Conservation (phyloP, 37 sponge, comb jelly and placozoan genomes). For the Spongilla lacustris region DNA sequence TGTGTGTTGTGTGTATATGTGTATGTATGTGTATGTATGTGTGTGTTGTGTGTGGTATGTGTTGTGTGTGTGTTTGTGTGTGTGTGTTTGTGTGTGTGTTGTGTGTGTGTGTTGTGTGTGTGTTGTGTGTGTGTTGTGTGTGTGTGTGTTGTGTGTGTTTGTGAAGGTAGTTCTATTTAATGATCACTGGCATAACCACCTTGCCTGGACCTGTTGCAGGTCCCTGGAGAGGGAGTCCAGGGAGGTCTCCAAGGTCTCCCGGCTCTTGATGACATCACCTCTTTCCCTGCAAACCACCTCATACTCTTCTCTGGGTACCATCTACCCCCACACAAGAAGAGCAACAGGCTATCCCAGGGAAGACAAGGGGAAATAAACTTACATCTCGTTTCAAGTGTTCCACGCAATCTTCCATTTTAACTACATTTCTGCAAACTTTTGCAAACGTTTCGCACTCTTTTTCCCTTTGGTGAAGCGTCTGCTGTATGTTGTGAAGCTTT, state of each 20-base stretch:
- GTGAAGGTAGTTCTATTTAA: not conserved
- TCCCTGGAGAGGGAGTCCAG: not conserved
- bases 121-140: too few relatives aligned
- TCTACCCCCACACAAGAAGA: not conserved
- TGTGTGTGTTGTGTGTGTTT: not conserved
- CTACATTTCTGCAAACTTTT: not conserved
- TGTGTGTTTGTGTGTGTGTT: too few relatives aligned
- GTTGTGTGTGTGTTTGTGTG: too few relatives aligned
- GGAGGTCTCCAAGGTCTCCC: not conserved
- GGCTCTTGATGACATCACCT: not conserved
- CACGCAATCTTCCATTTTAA: not conserved
- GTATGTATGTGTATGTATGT: too few relatives aligned
- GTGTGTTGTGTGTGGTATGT: too few relatives aligned
- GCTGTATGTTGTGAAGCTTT: not conserved
- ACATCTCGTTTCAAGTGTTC: not conserved
- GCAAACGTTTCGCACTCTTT: constrained; percentile 4
- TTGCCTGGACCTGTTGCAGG: constrained; percentile 13
- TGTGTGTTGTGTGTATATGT: too few relatives aligned
- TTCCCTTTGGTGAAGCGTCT: not conserved
- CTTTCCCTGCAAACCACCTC: constrained; percentile 3
- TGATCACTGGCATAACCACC: not conserved
- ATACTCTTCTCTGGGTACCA: constrained; percentile 10
- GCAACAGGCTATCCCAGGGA: not conserved
- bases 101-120: too few relatives aligned
- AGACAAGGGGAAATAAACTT: not conserved